Conservation (phyloP, 1,140 invertebrate genomes). For the Psix sp. region DNA sequence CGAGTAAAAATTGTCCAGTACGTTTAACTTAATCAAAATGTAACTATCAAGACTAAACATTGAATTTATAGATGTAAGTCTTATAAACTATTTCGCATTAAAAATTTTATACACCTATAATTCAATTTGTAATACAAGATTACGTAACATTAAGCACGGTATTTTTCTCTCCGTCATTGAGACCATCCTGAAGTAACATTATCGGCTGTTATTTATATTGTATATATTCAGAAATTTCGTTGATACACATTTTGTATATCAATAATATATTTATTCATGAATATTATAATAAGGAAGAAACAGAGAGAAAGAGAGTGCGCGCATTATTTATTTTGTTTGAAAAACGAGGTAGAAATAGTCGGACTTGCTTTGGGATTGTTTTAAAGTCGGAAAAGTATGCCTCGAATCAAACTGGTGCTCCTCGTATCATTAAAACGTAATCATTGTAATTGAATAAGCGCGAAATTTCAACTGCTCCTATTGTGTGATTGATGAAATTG, state of each 20-base stretch:
- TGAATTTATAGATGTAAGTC: no score
- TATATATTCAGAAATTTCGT: background rate
- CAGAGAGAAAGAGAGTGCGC: no score
- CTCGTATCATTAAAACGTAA: constrained; percentile 18
- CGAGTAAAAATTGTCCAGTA: no score
- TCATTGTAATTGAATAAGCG: constrained; percentile 35
- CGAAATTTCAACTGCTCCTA: constrained; percentile 25
- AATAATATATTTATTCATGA: background rate
- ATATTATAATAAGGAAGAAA: no score
- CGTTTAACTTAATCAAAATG: no score
- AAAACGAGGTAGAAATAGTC: no score
- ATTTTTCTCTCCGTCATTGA: constrained; percentile 6
- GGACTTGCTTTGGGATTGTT: background rate
- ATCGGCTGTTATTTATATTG: constrained; percentile 4
- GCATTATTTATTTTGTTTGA: no score
- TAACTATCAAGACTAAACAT: no score
- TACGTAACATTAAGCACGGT: constrained; percentile 9
- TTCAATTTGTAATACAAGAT: background rate
- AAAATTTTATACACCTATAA: no score
- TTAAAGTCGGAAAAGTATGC: constrained; percentile 24
- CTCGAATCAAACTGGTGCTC: constrained; percentile 33
- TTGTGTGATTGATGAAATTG: constrained; percentile 26
- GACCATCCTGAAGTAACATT: constrained; percentile 7
- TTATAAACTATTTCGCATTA: no score
- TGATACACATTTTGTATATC: background rate